Conservation (phyloP, 2,113 vertebrate genomes). For the Hippoglossus stenolepis region DNA sequence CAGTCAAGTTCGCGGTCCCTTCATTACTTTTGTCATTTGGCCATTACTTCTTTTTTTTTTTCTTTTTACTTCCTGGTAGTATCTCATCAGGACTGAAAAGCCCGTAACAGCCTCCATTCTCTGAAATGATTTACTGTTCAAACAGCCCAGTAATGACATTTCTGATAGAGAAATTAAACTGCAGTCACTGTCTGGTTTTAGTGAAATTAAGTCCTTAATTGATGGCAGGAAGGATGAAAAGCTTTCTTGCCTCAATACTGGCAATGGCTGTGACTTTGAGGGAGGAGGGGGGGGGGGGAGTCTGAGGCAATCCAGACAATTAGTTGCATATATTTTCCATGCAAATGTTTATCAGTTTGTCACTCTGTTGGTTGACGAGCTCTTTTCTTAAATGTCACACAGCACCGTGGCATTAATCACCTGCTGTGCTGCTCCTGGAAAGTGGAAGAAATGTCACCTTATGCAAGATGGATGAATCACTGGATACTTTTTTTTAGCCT, state of each 20-base stretch:
- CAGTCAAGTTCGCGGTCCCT: conserved; percentile 26
- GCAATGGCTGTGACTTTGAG: conserved; percentile 41
- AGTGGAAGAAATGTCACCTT: conserved; percentile 23
- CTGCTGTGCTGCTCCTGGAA: neutral
- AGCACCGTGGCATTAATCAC: conserved; percentile 36
- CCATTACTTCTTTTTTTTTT: conserved; percentile 41
- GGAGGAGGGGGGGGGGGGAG: conserved; percentile 37
- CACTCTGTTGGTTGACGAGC: neutral
- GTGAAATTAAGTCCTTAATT: conserved; percentile 74
- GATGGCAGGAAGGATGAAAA: conserved; percentile 62
- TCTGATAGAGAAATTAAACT: conserved; percentile 71
- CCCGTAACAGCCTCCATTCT: conserved; percentile 47
- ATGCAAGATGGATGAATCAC: conserved; percentile 32
- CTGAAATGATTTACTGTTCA: conserved; percentile 75
- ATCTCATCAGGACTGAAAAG: conserved; percentile 56
- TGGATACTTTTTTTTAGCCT: neutral
- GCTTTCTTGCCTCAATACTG: conserved; percentile 28
- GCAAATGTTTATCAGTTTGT: conserved; percentile 31
- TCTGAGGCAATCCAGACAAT: conserved; percentile 40
- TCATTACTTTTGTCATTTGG: conserved; percentile 46
- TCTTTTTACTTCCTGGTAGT: conserved; percentile 38
- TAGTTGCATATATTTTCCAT: conserved; percentile 41
- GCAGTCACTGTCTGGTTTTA: conserved; percentile 64
- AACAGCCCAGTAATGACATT: conserved; percentile 77
- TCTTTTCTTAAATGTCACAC: conserved; percentile 50